Conservation (phyloP, 2,888 invertebrate genomes). For the Acanthosepion lycidas region DNA sequence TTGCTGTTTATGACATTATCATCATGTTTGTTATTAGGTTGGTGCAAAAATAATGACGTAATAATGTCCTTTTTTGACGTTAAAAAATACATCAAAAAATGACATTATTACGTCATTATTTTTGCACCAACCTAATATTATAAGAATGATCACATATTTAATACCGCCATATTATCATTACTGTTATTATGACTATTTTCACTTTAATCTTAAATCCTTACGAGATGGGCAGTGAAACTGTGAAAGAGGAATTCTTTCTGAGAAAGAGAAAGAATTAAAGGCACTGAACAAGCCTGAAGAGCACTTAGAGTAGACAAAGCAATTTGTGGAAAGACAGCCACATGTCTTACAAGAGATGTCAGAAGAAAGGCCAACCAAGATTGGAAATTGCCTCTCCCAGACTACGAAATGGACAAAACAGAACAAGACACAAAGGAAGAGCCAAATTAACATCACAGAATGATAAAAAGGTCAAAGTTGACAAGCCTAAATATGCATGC, state of each 20-base stretch:
- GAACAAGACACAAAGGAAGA: slow-evolving; percentile 33
- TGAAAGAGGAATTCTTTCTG: not conserved
- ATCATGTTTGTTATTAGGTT: too few relatives aligned
- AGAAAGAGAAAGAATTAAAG: not conserved
- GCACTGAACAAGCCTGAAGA: slow-evolving; percentile 33
- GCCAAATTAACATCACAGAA: slow-evolving; percentile 33
- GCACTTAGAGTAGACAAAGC: not conserved
- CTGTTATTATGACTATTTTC: not conserved
- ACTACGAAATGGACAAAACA: not conserved
- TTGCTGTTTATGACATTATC: too few relatives aligned
- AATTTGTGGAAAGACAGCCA: not conserved
- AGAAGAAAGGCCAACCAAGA: slow-evolving; percentile 2
- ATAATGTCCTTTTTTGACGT: too few relatives aligned
- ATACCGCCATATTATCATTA: too few relatives aligned
- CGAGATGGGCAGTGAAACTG: not conserved
- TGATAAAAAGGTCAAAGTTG: slow-evolving; percentile 7
- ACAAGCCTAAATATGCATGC: not conserved
- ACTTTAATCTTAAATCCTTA: not conserved
- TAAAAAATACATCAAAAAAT: too few relatives aligned
- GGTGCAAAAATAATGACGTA: too few relatives aligned
- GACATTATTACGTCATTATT: too few relatives aligned
- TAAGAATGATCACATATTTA: too few relatives aligned
- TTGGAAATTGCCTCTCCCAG: slow-evolving; percentile 33
- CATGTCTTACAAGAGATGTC: slow-evolving; percentile 7
- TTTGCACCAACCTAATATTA: too few relatives aligned